These are phyloP conservation scores for Heliothis peltigera DNA, from an alignment of 2,888 invertebrate species.

Conservation along the genomic window DNA sequence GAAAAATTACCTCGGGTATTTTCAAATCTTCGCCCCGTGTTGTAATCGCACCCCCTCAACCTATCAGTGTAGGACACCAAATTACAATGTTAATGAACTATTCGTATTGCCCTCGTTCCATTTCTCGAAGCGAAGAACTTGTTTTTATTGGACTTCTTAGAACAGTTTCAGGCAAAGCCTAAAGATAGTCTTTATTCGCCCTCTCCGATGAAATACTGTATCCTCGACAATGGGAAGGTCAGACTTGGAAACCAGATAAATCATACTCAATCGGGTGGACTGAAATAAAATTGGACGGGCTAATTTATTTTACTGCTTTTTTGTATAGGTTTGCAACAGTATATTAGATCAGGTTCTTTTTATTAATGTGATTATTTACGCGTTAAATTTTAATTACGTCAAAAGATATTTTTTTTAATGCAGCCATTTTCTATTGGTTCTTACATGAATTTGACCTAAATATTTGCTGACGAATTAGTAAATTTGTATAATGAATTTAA, in stretches of 20 bases:
- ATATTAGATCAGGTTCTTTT: background rate
- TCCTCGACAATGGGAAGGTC: conserved; percentile 51
- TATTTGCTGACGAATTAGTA: too few relatives aligned
- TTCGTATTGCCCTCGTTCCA: conserved; percentile 65
- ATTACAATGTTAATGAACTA: conserved; percentile 80
- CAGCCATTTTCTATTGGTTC: too few relatives aligned
- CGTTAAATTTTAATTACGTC: background rate
- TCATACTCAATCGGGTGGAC: conserved; percentile 59
- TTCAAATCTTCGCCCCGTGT: conserved; percentile 67
- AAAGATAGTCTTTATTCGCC: conserved; percentile 45
- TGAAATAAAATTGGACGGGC: conserved; percentile 53
- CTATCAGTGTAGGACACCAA: conserved; percentile 72
- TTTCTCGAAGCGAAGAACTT: conserved; percentile 64
- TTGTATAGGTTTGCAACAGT: conserved; percentile 15
- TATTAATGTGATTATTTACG: conserved; percentile 24
- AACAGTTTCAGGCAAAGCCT: conserved; percentile 21
- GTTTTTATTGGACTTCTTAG: conserved; percentile 38
- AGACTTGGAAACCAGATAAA: conserved; percentile 55
- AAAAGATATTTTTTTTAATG: too few relatives aligned
- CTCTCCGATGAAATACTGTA: conserved; percentile 48
- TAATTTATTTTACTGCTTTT: conserved; percentile 50
- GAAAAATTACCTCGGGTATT: conserved; percentile 61
- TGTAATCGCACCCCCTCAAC: conserved; percentile 75
- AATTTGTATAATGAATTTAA: too few relatives aligned
- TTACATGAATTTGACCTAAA: too few relatives aligned